Base-by-base conservation (phyloP, 2,113 vertebrate species). In the Monarcha castaneiventris region DNA sequence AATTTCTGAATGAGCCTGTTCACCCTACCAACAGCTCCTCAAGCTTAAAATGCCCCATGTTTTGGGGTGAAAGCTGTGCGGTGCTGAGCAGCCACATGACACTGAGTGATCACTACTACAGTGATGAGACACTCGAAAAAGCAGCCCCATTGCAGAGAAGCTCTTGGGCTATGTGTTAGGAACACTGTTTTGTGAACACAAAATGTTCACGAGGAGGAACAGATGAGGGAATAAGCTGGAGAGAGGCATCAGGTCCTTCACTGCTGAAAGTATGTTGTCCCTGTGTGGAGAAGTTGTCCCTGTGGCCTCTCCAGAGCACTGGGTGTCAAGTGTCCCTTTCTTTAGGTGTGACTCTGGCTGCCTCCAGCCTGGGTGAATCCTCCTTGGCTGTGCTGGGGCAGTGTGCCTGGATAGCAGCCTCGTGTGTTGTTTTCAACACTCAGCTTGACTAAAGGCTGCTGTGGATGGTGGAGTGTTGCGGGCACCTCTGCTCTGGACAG, bases 311-410 rank as follows among this genome's bases (percentile, higher is more conserved):
- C 16, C 8, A 17, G 35, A 66, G 64, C 48, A 20, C 44, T 0
- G 0, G 35, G 35, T 89, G 26, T 55, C 41, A 51, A 59, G 55
- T 51, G 33, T 69, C n/a, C 15, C 39, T 86, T 74, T 90, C 85
- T 77, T 73, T 35, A 58, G 55, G 64, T 15, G 55, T 69, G 37
- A 11, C 0, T 1, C 77, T 32, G 73, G 49, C 72, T 0, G 0
- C 27, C 32, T 54, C 37, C 29, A 43, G 64, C 23, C 64, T 6
- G 30, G 37, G 27, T 59, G 81, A 59, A 33, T 84, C 84, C 22
- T 46, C 1, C 4, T 4, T 37, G 69, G 46, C 87, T 33, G 27
- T 4, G 1, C 7, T 62, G 82, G 71, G 82, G 79, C 90, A 79
- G 32, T 3, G 0, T 71, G 56, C 59, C 89, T 35, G 25, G 81